These are phyloP conservation scores for Corbicula japonica DNA, from an alignment of 2,888 invertebrate species.

Conservation along the genomic window DNA sequence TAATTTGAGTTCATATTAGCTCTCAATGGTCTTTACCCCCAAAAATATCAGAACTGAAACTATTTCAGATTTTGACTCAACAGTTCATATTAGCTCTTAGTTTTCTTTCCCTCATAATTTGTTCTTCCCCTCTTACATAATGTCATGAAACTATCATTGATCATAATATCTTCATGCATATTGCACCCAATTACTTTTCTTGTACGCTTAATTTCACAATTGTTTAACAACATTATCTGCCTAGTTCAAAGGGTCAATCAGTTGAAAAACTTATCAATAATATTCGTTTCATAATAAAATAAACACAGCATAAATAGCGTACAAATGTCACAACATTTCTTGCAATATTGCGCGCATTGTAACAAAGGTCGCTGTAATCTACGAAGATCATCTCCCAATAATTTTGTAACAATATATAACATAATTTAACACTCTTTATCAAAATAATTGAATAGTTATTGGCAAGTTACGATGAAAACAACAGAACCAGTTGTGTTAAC, in stretches of 20 bases:
- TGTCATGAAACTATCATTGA: constrained; percentile 19
- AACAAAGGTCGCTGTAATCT: constrained; percentile 45
- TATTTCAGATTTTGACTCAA: background rate
- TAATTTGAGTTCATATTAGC: background rate
- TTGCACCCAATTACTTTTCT: constrained; percentile 20
- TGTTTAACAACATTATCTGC: constrained; percentile 25
- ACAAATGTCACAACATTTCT: constrained; percentile 27
- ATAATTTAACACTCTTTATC: too few relatives aligned
- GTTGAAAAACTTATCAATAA: constrained; percentile 15
- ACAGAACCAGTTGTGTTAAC: constrained; percentile 12
- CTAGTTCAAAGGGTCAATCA: constrained; percentile 12
- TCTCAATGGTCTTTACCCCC: too few relatives aligned
- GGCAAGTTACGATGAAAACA: constrained; percentile 3
- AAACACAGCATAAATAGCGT: constrained; percentile 5
- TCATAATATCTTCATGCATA: constrained; percentile 30
- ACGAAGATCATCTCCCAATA: too few relatives aligned
- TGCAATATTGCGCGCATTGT: constrained; percentile 7
- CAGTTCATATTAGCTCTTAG: background rate
- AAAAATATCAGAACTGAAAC: background rate
- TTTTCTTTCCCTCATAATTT: background rate
- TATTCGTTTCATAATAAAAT: constrained; percentile 31
- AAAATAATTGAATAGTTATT: too few relatives aligned
- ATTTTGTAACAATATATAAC: too few relatives aligned
- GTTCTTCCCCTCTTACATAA: constrained; percentile 1
- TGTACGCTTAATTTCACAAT: constrained; percentile 38